Evolutionary conservation across 2,113 vertebrate genomes (phyloP), one percentile per base, ranked within the genome.

Genomic region (Jacana jacana): DNA sequence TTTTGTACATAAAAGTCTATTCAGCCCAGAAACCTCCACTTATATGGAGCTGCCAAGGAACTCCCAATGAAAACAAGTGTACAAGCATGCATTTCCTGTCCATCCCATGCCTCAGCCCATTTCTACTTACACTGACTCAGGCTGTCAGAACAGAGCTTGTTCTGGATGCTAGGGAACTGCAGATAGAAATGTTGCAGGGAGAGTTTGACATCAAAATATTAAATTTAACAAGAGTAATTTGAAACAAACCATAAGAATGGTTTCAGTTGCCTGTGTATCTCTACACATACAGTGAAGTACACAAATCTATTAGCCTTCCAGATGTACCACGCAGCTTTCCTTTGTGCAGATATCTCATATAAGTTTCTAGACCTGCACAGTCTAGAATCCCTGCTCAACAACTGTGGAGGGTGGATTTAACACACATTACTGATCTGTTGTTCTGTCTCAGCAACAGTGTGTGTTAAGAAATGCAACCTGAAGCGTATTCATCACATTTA

Each of bases 51-150:
- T 94, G 96, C 96, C 97, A 96, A 95, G 71, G 89, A 91, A 71
- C n/a, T 2, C 87, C 96, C 95, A 92, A 90, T 23, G 91, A 89
- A 92, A 97, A 94, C 94, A 95, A 97, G 88, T 86, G 84, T 81
- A 90, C 89, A 92, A 94, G 93, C 94, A 89, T 93, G 96, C 94
- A 93, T 90, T 97, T 97, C 97, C 97, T 97, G 95, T 78, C 93
- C 91, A 92, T 91, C 87, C 89, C 92, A 79, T 94, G 95, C 88
- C 94, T 93, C 82, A 80, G 91, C 63, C 58, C 83, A 5, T n/a
- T 90, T 65, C 63, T 91, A 88, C 95, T 95, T 95, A 96, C 94
- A 87, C 95, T 60, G 82, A 76, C 95, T 95, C 89, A 65, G 78
- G 88, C 79, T 93, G 86, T 85, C 93, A 95, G 93, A 96, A 93